A percentile compares a stretch with the other conserved stretches of the same genome.
Conservation (phyloP, 2,113 vertebrate genomes). For the Perccottus glenii region DNA sequence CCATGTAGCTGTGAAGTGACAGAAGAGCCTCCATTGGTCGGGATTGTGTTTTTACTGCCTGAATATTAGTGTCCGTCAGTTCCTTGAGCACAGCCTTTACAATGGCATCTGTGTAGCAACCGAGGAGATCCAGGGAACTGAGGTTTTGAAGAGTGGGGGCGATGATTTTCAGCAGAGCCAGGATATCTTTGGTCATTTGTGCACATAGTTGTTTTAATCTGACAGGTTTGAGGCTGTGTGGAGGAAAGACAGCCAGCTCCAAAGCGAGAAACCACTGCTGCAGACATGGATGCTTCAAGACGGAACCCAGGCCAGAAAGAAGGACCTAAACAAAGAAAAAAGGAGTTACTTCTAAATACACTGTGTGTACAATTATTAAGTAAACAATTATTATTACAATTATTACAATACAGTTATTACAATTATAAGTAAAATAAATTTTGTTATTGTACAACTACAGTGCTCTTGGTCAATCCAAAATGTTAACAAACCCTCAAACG, state of each 20-base stretch:
- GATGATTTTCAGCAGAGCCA: slow-evolving; percentile 77
- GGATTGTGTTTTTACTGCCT: slow-evolving; percentile 50
- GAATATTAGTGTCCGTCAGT: slow-evolving; percentile 44
- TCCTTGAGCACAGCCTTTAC: slow-evolving; percentile 80
- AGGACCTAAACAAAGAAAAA: slow-evolving; percentile 74
- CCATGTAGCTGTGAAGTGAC: slow-evolving; percentile 83
- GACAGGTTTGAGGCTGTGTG: slow-evolving; percentile 82
- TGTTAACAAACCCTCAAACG: no score
- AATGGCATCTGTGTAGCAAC: slow-evolving; percentile 76
- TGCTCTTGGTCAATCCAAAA: no score
- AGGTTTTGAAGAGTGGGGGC: slow-evolving; percentile 69
- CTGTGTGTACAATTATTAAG: no score
- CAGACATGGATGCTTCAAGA: slow-evolving; percentile 87
- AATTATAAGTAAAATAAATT: no score
- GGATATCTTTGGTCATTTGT: slow-evolving; percentile 75
- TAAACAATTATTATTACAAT: no score
- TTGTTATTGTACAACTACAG: no score
- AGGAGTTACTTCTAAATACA: neutral
- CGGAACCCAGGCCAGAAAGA: slow-evolving; percentile 72
- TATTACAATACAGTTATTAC: no score
- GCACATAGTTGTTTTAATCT: slow-evolving; percentile 81
- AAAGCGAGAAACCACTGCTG: slow-evolving; percentile 91
- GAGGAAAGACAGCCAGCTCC: slow-evolving; percentile 80
- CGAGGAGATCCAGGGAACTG: slow-evolving; percentile 65
- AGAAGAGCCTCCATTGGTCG: slow-evolving; percentile 80